These are phyloP conservation scores for Nibea coibor DNA, from an alignment of 2,113 vertebrate genomes.

Conservation along the genomic window DNA sequence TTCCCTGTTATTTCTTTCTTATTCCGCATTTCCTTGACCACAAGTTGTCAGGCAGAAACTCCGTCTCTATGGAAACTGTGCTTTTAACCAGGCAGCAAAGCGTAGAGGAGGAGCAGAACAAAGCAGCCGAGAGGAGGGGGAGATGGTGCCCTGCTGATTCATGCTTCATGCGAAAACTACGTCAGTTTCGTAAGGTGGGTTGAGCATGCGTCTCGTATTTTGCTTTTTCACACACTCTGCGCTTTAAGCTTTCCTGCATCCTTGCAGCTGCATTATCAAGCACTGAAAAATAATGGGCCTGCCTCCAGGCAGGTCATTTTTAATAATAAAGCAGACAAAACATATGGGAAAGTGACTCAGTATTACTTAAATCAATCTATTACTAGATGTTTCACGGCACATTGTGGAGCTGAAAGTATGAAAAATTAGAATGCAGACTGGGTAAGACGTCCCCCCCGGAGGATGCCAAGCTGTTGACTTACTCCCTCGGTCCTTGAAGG, in stretches of 20 bases:
- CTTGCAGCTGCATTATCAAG: neutral
- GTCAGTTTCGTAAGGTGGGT: conserved; percentile 5
- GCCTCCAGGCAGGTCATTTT: neutral
- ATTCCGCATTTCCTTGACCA: conserved; percentile 31
- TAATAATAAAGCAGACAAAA: neutral
- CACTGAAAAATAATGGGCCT: neutral
- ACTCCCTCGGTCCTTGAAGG: conserved; percentile 19
- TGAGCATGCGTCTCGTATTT: neutral
- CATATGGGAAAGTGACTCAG: neutral
- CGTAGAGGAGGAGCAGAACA: conserved; percentile 35
- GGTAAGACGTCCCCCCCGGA: neutral
- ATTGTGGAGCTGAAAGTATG: conserved; percentile 10
- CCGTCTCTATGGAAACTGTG: conserved; percentile 63
- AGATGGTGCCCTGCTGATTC: conserved; percentile 16
- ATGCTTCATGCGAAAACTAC: conserved; percentile 17
- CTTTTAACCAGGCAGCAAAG: conserved; percentile 34
- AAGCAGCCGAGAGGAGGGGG: conserved; percentile 22
- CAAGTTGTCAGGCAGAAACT: conserved; percentile 37
- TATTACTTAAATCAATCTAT: neutral
- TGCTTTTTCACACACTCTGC: neutral
- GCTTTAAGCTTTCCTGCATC: conserved; percentile 1
- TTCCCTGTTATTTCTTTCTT: conserved; percentile 15
- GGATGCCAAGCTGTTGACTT: conserved; percentile 12
- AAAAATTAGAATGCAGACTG: neutral
- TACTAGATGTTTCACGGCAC: neutral